These are phyloP conservation scores for Andrena marginata DNA, from an alignment of 2,888 invertebrate genomes.

Conservation along the genomic window DNA sequence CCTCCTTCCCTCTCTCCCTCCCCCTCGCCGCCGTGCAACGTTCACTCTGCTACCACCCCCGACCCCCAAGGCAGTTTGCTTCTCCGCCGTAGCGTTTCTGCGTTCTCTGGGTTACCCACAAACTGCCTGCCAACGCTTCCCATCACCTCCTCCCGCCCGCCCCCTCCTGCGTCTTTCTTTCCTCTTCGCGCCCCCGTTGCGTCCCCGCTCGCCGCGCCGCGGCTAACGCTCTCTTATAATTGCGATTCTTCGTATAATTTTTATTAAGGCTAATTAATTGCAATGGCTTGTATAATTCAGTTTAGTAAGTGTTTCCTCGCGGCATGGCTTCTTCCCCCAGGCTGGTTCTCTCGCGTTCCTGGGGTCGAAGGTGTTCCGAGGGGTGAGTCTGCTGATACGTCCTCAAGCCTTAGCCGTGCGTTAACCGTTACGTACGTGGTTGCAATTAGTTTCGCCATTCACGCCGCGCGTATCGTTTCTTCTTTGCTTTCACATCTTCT, in stretches of 20 bases:
- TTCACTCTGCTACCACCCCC: neutral
- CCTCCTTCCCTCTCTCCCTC: constrained; percentile 28
- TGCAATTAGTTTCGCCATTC: neutral
- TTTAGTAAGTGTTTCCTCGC: constrained; percentile 60
- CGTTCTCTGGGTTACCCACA: constrained; percentile 63
- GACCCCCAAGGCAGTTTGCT: constrained; percentile 48
- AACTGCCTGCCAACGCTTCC: constrained; percentile 68
- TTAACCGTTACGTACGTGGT: too few species aligned
- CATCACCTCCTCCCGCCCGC: constrained; percentile 47
- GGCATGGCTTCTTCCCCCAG: neutral
- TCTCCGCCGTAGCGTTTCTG: constrained; percentile 30
- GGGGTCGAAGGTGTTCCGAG: neutral
- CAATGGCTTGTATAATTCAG: constrained; percentile 82
- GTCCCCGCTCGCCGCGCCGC: constrained; percentile 26
- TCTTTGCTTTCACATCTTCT: neutral
- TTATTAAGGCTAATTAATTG: constrained; percentile 85
- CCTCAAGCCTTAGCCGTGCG: too few species aligned
- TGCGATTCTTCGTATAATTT: constrained; percentile 83
- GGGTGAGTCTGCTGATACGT: neutral
- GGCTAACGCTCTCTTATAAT: constrained; percentile 79
- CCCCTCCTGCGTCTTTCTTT: constrained; percentile 19
- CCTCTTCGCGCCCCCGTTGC: constrained; percentile 13
- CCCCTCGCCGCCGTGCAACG: constrained; percentile 12
- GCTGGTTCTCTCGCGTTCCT: neutral
- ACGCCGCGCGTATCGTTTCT: neutral